Percentiles rank a stretch among this genome's conserved stretches.
These are phyloP conservation scores for Caradrina clavipalpis DNA, from an alignment of 2,888 invertebrate species.

Conservation along the genomic window DNA sequence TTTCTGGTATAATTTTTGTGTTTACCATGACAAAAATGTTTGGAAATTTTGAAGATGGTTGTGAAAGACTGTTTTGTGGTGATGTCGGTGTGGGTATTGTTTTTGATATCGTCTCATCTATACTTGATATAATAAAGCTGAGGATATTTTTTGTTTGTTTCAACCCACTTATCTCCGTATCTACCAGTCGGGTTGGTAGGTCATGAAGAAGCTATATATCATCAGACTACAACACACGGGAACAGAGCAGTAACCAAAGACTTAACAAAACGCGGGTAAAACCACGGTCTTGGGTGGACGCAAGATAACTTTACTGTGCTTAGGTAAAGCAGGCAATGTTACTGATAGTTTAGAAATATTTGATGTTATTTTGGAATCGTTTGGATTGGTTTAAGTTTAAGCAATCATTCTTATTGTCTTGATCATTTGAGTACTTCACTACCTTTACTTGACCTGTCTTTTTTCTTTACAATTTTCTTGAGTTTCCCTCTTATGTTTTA, in stretches of 20 bases:
- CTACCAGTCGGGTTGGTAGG: no score
- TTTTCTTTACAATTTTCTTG: not conserved
- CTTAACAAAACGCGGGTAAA: no score
- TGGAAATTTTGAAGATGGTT: constrained; percentile 13
- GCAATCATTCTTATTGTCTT: not conserved
- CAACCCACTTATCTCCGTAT: no score
- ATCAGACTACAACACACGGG: no score
- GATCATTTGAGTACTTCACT: not conserved
- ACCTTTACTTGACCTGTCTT: not conserved
- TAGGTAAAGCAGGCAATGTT: not conserved
- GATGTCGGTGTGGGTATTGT: not conserved
- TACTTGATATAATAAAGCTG: no score
- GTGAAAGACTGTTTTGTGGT: not conserved
- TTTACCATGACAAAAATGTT: constrained; percentile 26
- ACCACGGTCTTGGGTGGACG: no score
- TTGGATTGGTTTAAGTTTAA: not conserved
- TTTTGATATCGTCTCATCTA: not conserved
- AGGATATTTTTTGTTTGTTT: no score
- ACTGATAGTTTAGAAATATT: not conserved
- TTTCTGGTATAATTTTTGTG: constrained; percentile 42
- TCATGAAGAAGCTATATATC: no score
- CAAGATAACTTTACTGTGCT: not conserved
- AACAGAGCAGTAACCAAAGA: no score
- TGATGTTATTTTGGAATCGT: not conserved
- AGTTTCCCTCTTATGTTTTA: not conserved